Base-by-base conservation (phyloP, 2,888 invertebrate genomes). In the Sarcophaga carnaria region DNA sequence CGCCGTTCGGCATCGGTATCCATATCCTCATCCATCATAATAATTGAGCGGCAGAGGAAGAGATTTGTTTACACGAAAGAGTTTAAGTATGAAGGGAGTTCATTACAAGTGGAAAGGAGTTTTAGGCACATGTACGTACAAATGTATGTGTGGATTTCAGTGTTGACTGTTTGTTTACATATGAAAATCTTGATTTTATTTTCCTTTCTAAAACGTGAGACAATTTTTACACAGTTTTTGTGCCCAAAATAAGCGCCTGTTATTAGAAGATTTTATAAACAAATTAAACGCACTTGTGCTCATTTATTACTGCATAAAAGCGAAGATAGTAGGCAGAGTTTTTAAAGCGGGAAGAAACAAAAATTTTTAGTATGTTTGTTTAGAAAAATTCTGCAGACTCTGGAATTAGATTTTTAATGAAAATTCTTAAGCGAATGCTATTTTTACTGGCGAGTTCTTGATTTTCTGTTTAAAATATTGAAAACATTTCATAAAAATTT, bases 91-190 rank as follows among this genome's bases (percentile, higher is more conserved):
- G 27, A n/a, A 5, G 11, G 80, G 64, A 83, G 74, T 49, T 72
- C 54, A 80, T 63, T 62, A 25, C 45, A 67, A 25, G 25, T 70
- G 70, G 37, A 37, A 45, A n/a, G 49, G 54, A 25, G 66, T 71
- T 47, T 63, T 77, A 69, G 69, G 60, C 64, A 60, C 45, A 70
- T 8, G 49, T 72, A 70, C 6, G 22, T 49, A 78, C 62, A 66
- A 45, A 59, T 80, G 59, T 59, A 45, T 80, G 59, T 14, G 59
- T 37, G 10, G 8, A 25, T 63, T 60, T 72, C 17, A 59, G 80
- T 62, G 67, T 78, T 78, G 62, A 2, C 62, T 67, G 74, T 72
- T 62, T 83, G 78, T 83, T 83, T 62, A 67, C n/a, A 79, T 37
- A 8, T 37, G 37, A 37, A 77, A 20, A 66, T 66, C 17, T 14